These are phyloP conservation scores for Strigops habroptila DNA, from an alignment of 2,113 vertebrate genomes.

Conservation along the genomic window DNA sequence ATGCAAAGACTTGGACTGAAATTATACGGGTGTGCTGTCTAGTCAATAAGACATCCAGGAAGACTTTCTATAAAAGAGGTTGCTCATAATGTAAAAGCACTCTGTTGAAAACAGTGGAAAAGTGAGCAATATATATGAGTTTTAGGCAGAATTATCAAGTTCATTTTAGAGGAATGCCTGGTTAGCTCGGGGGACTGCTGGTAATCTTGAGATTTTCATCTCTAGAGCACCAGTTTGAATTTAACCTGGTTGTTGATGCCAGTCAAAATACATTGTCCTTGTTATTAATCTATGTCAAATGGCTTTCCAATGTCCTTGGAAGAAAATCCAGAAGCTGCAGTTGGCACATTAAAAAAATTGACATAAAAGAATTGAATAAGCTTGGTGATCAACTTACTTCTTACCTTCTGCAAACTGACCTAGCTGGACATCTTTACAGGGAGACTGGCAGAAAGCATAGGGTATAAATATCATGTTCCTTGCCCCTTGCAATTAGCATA, in stretches of 20 bases:
- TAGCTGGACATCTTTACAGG: background rate
- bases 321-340: background rate
- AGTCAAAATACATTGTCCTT: background rate
- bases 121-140: background rate
- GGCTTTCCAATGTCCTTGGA: background rate
- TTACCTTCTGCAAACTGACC: background rate
- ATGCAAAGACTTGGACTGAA: slow-evolving; percentile 40
- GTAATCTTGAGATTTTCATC: background rate
- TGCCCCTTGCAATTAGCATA: background rate
- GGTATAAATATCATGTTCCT: background rate
- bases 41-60: slow-evolving; percentile 39
- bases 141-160: slow-evolving; percentile 8
- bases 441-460: background rate
- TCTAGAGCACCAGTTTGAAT: background rate
- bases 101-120: background rate
- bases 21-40: slow-evolving; percentile 32
- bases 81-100: background rate
- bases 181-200: background rate
- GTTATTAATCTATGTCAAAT: background rate
- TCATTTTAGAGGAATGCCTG: background rate
- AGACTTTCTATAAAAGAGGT: background rate
- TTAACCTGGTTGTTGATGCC: background rate
- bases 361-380: background rate
- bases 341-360: background rate
- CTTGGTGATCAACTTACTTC: background rate